Base-by-base conservation (phyloP, 37 sponge, comb jelly and placozoan species). In the Haliclona indistincta region DNA sequence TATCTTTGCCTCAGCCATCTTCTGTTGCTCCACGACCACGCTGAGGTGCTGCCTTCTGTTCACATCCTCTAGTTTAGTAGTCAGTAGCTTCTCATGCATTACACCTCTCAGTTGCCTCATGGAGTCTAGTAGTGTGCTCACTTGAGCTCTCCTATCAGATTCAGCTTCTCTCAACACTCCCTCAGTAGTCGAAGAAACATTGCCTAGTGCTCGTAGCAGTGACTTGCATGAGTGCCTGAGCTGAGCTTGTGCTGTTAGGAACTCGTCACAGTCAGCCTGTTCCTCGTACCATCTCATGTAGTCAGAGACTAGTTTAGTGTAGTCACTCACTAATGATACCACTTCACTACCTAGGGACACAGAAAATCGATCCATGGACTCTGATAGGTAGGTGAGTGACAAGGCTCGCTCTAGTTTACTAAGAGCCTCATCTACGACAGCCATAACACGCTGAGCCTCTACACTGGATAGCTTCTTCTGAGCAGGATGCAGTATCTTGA, bases 381-480 rank as follows among this genome's bases (percentile, higher is more conserved):
- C 55, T 23, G 54, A 37, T 0, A 93, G 74, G 13, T 44, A 39
- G 15, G 92, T 83, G 33, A 93, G 63, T 0, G 67, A 44, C 42
- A 80, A 53, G 1, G 74, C 75, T 4, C 77, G 44, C 19, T 94
- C 85, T 42, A 91, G 37, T 37, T 74, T 73, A 53, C 78, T 86
- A 32, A 79, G 76, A 22, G 79, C 45, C 43, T 94, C 93, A 38
- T 93, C 89, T 45, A 90, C 43, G 3, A 94, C 93, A 2, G 93
- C 76, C 63, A 94, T 65, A 0, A 97, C 85, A 7, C 98, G 68
- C 73, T 94, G 98, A n/a, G 93, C 81, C 62, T 97, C 98, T 10
- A 97, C 89, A 4, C 87, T 79, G 0, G 71, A 82, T 29, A 97
- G 80, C 61, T 94, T 97, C 87, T 97, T 97, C 73, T 84, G 86